phyloP scores from a whole-genome alignment of 2,797 vertebrate species.

The Echiichthys vipera region DNA sequence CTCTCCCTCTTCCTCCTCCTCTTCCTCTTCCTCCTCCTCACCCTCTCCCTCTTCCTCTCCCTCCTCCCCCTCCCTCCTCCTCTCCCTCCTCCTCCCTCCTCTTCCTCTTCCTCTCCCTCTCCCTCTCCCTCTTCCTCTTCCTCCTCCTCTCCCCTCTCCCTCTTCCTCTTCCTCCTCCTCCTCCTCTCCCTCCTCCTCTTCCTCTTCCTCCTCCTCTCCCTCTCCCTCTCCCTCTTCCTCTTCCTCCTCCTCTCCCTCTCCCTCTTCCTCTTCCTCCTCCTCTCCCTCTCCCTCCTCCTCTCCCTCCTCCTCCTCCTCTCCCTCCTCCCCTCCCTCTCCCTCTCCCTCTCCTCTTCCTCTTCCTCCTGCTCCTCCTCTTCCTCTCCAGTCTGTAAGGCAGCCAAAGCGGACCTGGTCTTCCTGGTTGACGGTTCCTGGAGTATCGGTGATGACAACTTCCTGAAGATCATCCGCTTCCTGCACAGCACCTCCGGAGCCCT shows the following conservation, averaged over 20 bases:
- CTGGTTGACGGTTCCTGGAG: conserved; percentile 98
- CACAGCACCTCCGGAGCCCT: conserved; percentile 93
- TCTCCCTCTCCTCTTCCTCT: background rate
- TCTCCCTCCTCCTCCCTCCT: too few species aligned
- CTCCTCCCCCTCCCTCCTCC: too few species aligned
- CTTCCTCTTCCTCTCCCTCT: background rate
- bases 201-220: too few species aligned
- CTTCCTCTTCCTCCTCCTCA: background rate
- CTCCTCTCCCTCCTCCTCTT: background rate
- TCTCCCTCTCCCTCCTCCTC: too few species aligned
- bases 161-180: too few species aligned
- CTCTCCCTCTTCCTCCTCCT: too few species aligned
- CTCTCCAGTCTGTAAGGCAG: conserved; percentile 91
- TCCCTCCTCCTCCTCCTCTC: rapidly evolving
- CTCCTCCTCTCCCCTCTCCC: too few species aligned
- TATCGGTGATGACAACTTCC: conserved; percentile 97
- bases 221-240: too few species aligned
- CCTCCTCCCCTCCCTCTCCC: too few species aligned
- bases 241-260: rapidly evolving
- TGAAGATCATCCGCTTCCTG: conserved; percentile 95
- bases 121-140: too few species aligned
- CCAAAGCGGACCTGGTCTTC: conserved; percentile 95
- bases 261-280: too few species aligned
- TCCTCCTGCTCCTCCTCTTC: background rate
- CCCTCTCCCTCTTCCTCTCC: too few species aligned